phyloP scores from a whole-genome alignment of 2,113 vertebrate species.

The Callospermophilus lateralis region DNA sequence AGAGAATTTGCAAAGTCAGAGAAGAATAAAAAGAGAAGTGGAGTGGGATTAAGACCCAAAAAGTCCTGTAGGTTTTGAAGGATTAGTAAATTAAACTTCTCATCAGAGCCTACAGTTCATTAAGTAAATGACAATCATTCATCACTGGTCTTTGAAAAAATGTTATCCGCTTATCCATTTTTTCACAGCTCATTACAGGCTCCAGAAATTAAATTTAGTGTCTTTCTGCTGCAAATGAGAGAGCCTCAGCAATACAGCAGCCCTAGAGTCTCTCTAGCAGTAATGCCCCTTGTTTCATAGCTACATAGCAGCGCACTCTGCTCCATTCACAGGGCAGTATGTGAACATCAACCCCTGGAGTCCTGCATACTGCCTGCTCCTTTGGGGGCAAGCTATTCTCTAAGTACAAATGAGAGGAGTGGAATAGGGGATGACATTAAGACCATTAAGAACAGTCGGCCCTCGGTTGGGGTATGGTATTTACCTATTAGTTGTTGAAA shows the following conservation, averaged over 20 bases:
- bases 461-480: background rate
- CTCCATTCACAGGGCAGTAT: accelerated
- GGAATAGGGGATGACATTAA: background rate
- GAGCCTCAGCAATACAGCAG: background rate
- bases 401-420: background rate
- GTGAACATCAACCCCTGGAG: background rate
- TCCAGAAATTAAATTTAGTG: background rate
- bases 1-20: background rate
- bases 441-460: background rate
- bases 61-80: background rate
- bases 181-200: background rate
- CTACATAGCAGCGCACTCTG: accelerated
- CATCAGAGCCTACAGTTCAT: constrained; percentile 11
- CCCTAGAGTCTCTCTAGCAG: background rate
- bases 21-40: background rate
- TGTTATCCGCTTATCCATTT: background rate
- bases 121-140: background rate
- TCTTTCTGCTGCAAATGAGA: background rate
- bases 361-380: background rate
- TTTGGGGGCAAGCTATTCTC: background rate
- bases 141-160: constrained; percentile 16
- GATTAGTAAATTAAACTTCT: constrained; percentile 34
- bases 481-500: background rate
- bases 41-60: background rate
- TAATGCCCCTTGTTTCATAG: background rate